phyloP scores from a whole-genome alignment of 1,140 invertebrate genomes.

The Drosophila willistoni region DNA sequence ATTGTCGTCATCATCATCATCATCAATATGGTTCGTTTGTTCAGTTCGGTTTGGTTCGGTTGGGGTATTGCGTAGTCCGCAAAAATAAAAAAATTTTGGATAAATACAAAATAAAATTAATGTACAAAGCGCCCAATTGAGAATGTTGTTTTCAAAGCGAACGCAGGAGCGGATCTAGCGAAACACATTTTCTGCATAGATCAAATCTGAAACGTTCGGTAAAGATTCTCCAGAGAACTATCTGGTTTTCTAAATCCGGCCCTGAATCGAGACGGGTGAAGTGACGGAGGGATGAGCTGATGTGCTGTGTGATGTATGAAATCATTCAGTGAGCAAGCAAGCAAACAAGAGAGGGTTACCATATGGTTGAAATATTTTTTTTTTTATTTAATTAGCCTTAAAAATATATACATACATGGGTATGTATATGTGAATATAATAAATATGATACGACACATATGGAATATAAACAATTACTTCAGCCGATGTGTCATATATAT shows the following conservation, averaged over 20 bases:
- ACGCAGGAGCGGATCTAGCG: constrained; percentile 11
- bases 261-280: neutral
- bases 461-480: constrained; percentile 16
- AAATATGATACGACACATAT: neutral
- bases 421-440: no score
- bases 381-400: constrained; percentile 21
- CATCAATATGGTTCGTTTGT: constrained; percentile 36
- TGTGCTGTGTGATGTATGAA: constrained; percentile 40
- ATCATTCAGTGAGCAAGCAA: constrained; percentile 47
- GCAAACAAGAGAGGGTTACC: constrained; percentile 54
- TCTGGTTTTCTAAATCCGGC: no score
- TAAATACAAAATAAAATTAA: constrained; percentile 60
- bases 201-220: no score
- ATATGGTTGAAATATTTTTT: constrained; percentile 42
- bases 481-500: constrained; percentile 36
- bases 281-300: neutral
- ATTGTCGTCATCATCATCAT: constrained; percentile 53
- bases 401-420: constrained; percentile 6
- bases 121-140: constrained; percentile 33
- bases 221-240: no score
- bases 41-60: neutral
- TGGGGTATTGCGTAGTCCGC: constrained; percentile 59
- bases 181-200: no score
- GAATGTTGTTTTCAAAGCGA: constrained; percentile 59
- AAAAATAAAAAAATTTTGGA: constrained; percentile 44